A percentile compares a stretch with the other conserved stretches of the same genome.
Evolutionary conservation across 2,888 invertebrate species (phyloP).

Genomic region (Scaptomyza tumidula): DNA sequence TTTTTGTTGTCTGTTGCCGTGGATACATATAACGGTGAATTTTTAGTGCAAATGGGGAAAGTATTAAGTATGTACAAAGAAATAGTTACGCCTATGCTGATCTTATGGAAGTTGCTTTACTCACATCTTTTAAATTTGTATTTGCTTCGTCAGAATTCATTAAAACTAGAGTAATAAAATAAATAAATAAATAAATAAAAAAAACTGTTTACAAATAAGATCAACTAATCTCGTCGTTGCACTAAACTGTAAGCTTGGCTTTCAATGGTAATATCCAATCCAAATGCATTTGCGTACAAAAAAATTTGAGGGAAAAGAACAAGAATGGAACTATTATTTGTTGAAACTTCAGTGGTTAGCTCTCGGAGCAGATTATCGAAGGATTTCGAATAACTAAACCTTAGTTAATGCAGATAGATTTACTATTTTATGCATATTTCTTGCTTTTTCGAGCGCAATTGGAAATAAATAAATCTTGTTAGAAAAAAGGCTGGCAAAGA

Average conservation of each 20-base stretch:
- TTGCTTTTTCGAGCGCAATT: too few species aligned
- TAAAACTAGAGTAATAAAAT: constrained; percentile 29
- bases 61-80: neutral
- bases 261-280: constrained; percentile 43
- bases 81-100: neutral
- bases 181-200: constrained; percentile 10
- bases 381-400: neutral
- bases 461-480: neutral
- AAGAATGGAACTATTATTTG: neutral
- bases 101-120: constrained; percentile 5
- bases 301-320: constrained; percentile 10
- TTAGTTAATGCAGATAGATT: neutral
- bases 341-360: neutral
- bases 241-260: constrained; percentile 12
- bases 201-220: constrained; percentile 17
- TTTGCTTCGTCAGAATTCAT: constrained; percentile 44
- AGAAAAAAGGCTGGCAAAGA: neutral
- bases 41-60: constrained; percentile 3
- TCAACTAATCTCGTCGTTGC: constrained; percentile 6
- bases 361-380: neutral
- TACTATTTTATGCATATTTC: too few species aligned
- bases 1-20: constrained; percentile 5
- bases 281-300: constrained; percentile 9
- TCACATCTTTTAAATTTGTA: constrained; percentile 40
- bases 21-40: constrained; percentile 13